phyloP scores from a whole-genome alignment of 2,888 invertebrate species.

The Dasysyrphus tricinctus region DNA sequence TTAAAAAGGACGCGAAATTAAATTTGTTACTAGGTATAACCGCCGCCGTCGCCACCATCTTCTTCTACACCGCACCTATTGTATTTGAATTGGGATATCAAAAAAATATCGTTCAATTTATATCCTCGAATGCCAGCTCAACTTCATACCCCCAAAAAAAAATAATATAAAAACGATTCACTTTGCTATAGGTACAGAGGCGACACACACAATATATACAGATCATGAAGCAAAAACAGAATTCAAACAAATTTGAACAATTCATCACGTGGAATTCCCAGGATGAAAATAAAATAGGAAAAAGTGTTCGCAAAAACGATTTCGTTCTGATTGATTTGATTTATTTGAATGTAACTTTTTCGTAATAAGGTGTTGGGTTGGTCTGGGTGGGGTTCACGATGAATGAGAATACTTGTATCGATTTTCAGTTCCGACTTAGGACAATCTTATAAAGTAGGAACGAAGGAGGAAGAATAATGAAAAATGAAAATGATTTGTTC shows the following conservation, averaged over 20 bases:
- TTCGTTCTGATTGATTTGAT: constrained; percentile 73
- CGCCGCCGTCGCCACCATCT: not conserved
- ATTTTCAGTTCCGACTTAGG: constrained; percentile 8
- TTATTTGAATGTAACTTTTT: constrained; percentile 72
- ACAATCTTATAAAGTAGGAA: not conserved
- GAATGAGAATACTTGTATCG: constrained; percentile 21
- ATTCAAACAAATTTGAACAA: constrained; percentile 72
- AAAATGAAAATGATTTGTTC: constrained; percentile 3
- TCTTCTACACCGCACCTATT: constrained; percentile 1
- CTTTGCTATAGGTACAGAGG: not conserved
- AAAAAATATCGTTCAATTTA: constrained; percentile 67
- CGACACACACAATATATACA: constrained; percentile 2
- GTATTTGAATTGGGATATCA: constrained; percentile 35
- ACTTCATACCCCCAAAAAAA: not conserved
- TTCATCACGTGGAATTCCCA: constrained; percentile 71
- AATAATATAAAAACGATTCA: constrained; percentile 38
- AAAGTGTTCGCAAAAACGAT: constrained; percentile 61
- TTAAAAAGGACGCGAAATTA: constrained; percentile 70
- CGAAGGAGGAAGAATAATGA: not conserved
- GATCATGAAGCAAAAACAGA: constrained; percentile 46
- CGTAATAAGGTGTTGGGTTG: constrained; percentile 61
- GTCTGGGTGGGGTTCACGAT: not conserved
- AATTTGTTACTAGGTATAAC: constrained; percentile 61
- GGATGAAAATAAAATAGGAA: constrained; percentile 65
- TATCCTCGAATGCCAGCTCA: constrained; percentile 52